A percentile compares a stretch with the other conserved stretches of the same genome.
These are phyloP conservation scores for Rhaphigaster nebulosa DNA, from an alignment of 2,888 invertebrate genomes.

Conservation along the genomic window DNA sequence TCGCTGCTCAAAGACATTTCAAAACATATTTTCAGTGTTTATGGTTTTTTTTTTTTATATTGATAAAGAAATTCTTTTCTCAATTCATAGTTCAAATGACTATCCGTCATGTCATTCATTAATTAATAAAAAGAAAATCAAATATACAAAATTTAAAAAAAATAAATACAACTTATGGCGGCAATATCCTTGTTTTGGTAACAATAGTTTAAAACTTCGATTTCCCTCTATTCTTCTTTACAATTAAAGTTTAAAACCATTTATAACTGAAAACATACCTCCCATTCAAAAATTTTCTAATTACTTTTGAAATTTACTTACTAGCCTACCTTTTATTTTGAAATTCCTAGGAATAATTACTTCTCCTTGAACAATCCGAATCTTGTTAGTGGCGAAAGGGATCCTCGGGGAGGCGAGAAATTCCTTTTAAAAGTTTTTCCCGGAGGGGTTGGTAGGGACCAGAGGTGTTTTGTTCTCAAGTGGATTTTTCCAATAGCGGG, in stretches of 20 bases:
- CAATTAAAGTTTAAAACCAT: background rate
- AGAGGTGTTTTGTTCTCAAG: slow-evolving; percentile 46
- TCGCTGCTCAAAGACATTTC: too few species aligned
- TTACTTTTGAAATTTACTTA: background rate
- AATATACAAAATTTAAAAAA: too few species aligned
- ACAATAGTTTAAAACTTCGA: too few species aligned
- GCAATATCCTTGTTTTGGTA: too few species aligned
- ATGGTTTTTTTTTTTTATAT: too few species aligned
- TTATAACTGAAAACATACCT: background rate
- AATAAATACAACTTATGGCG: too few species aligned
- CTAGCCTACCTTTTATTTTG: background rate
- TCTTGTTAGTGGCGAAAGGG: slow-evolving; percentile 22
- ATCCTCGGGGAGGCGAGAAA: slow-evolving; percentile 8
- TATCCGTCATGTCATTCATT: too few species aligned
- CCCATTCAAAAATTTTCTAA: background rate
- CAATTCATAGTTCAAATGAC: too few species aligned
- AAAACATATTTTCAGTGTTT: too few species aligned
- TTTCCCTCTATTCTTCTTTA: too few species aligned
- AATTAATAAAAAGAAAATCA: too few species aligned
- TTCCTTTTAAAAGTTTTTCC: slow-evolving; percentile 38
- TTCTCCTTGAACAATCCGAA: background rate
- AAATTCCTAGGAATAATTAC: background rate
- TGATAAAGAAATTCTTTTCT: too few species aligned
- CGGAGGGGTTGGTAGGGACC: background rate
- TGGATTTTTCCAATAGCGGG: slow-evolving; percentile 33